These are phyloP conservation scores for Amblyopsis rosae DNA, from an alignment of 2,113 vertebrate genomes.

Conservation along the genomic window DNA sequence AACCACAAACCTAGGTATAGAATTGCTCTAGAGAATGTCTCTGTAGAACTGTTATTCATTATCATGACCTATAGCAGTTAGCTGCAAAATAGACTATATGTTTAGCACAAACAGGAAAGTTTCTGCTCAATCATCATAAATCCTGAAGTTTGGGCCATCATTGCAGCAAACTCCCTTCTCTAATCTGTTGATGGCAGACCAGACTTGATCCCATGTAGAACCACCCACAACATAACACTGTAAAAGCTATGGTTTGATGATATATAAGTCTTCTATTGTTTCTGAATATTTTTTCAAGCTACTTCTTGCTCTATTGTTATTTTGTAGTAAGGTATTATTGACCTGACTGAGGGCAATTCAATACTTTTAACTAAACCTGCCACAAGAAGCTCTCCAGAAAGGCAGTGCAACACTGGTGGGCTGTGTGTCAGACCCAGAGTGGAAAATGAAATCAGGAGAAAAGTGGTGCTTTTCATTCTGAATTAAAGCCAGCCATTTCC, in stretches of 20 bases:
- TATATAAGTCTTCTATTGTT: slow-evolving; percentile 1
- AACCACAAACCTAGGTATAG: slow-evolving; percentile 1
- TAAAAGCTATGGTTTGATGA: not conserved
- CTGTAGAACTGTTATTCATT: slow-evolving; percentile 1
- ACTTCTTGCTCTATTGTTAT: not conserved
- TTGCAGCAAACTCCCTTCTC: slow-evolving; percentile 29
- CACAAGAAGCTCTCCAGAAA: slow-evolving; percentile 30
- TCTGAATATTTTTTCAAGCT: not conserved
- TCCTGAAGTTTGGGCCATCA: slow-evolving; percentile 8
- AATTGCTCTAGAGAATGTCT: slow-evolving; percentile 8
- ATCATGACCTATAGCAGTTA: not conserved
- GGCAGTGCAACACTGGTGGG: slow-evolving; percentile 30
- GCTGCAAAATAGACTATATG: not conserved
- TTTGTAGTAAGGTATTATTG: slow-evolving; percentile 14
- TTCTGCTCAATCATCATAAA: not conserved
- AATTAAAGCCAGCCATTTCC: slow-evolving; percentile 83
- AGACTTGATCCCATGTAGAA: slow-evolving; percentile 18
- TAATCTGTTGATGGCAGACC: slow-evolving; percentile 34
- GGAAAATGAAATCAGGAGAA: slow-evolving; percentile 55
- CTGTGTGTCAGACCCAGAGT: slow-evolving; percentile 47
- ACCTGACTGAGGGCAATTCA: slow-evolving; percentile 21
- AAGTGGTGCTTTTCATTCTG: slow-evolving; percentile 75
- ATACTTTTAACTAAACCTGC: slow-evolving; percentile 26
- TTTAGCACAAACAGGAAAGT: slow-evolving; percentile 24
- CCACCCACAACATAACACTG: slow-evolving; percentile 21